Evolutionary conservation across 2,888 invertebrate genomes (phyloP), one percentile per base, ranked within the genome.

Genomic region (Plagodis pulveraria): DNA sequence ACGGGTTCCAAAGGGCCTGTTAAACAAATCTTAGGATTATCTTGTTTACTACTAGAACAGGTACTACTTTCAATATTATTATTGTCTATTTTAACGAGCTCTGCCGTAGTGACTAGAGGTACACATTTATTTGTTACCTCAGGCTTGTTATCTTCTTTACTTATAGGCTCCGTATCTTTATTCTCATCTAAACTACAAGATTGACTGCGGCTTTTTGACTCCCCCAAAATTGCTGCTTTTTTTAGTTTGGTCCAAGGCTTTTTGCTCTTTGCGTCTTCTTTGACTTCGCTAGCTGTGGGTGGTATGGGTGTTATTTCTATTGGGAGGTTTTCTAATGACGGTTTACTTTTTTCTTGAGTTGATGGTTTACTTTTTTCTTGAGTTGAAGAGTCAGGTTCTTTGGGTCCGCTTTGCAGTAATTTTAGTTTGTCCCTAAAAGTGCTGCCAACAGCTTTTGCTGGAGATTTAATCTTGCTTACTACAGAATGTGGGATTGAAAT

Each of bases 191-290:
- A 12, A 70, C 83, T 87, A 40, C 40, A 40, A 71, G 84, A 77
- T 76, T 85, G 87, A 69, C 81, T 89, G 72, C 82, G 83, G 65
- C 77, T 87, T 78, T 91, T 92, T 36, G 91, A 80, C 55, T 92
- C 94, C 42, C 94, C 92, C 71, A 94, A 86, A 67, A 95, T 94
- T 41, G 94, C 91, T 10, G 97, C 97, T 79, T 96, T 95, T 81
- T 96, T 97, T 45, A 97, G 87, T 88, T 96, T 96, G 10, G 94
- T 94, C 97, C 97, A 97, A 1, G 96, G 95, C 71, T 94, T 95
- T 75, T 94, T 95, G 48, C 73, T 84, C 70, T 85, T 93, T 9
- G 81, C 70, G 47, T 89, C 89, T 49, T 88, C 89, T 72, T 83
- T 84, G 35, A 35, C 69, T 70, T 87, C 90, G 35, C 75, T 71